phyloP scores from a whole-genome alignment of 2,113 vertebrate genomes.

The Sorex fumeus region DNA sequence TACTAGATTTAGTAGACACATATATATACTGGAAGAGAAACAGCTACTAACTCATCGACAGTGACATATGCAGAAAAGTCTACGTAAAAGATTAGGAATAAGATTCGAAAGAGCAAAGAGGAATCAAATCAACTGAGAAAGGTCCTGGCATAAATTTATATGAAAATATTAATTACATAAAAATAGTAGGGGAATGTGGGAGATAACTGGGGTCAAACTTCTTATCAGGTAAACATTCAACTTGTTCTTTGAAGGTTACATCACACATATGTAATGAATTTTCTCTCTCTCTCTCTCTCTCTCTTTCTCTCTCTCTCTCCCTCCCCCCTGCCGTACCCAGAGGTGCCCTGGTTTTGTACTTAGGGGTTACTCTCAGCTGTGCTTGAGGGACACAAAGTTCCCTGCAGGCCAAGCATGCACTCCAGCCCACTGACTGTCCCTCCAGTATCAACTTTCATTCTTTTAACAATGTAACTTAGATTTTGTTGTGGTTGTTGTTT shows the following conservation, averaged over 20 bases:
- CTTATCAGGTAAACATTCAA: neutral
- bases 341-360: no score
- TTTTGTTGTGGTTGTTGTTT: no score
- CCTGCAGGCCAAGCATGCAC: no score
- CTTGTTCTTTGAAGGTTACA: neutral
- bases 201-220: neutral
- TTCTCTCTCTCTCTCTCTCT: no score
- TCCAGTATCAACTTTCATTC: no score
- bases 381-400: no score
- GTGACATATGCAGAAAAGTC: conserved; percentile 11
- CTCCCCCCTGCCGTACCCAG: no score
- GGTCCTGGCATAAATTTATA: neutral
- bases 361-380: no score
- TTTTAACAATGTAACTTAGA: no score
- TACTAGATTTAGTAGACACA: conserved; percentile 4
- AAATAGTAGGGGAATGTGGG: neutral
- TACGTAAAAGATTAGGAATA: neutral
- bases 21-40: neutral
- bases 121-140: conserved; percentile 40
- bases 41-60: neutral
- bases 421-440: no score
- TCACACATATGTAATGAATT: neutral
- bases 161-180: no score
- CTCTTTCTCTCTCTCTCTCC: no score
- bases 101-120: conserved; percentile 13